Evolutionary conservation across 1,140 invertebrate species (phyloP).

Genomic region (Euschistus heros): DNA sequence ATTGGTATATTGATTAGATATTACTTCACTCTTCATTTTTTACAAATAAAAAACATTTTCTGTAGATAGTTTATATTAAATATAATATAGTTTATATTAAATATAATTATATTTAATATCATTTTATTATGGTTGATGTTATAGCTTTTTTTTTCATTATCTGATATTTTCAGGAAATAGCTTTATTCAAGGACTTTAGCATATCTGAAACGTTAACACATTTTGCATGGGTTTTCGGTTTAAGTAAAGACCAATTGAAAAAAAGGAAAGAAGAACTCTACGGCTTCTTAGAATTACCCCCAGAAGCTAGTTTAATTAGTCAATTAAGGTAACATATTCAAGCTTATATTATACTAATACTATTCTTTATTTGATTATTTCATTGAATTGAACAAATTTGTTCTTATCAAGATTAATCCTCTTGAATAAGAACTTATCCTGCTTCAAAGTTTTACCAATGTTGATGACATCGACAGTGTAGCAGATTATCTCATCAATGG

Average conservation of each 20-base stretch:
- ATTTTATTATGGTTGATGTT: too few relatives aligned
- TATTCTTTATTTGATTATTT: neutral
- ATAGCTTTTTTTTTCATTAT: too few relatives aligned
- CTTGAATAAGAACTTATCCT: too few relatives aligned
- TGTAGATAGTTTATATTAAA: too few relatives aligned
- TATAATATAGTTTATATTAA: too few relatives aligned
- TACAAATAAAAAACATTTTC: too few relatives aligned
- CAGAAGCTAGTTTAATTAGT: conserved; percentile 37
- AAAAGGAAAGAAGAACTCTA: conserved; percentile 56
- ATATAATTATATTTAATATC: too few relatives aligned
- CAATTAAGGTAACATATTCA: conserved; percentile 25
- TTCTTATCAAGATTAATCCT: neutral
- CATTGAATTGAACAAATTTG: neutral
- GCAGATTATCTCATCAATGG: too few relatives aligned
- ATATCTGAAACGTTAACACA: conserved; percentile 74
- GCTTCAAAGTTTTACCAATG: too few relatives aligned
- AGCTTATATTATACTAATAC: neutral
- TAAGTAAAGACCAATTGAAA: conserved; percentile 51
- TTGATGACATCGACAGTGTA: too few relatives aligned
- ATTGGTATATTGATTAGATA: too few relatives aligned
- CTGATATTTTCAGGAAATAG: conserved; percentile 12
- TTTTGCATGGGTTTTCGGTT: conserved; percentile 76
- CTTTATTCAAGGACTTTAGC: neutral
- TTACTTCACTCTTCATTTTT: too few relatives aligned
- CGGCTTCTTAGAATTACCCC: conserved; percentile 61